Evolutionary conservation across 2,113 vertebrate genomes (phyloP), one percentile per base, ranked within the genome.

Genomic region (Albula glossodonta): DNA sequence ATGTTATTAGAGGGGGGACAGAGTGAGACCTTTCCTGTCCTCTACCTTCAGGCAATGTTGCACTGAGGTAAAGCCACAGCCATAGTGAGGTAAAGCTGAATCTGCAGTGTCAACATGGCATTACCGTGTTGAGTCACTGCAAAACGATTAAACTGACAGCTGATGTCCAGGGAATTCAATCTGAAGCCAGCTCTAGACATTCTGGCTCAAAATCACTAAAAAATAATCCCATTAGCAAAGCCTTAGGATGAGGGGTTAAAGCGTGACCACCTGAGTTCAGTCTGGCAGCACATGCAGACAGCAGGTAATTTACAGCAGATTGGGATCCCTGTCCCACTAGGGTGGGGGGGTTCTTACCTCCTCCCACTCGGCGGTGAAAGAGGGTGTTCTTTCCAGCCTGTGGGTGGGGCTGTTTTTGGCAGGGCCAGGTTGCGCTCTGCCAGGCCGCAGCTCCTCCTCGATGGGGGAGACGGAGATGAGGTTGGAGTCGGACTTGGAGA

Each of bases 281-380:
- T 74, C 13, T 70, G 56, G 41, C 9, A 74, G 22, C 83, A 49
- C 12, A 31, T 22, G 57, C 19, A 52, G 25, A 49, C 11, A 19
- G 19, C 4, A 19, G 22, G 60, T 66, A 19, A 66, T 66, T 66
- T 74, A n/a, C 70, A n/a, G 31, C 31, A 41, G 31, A 41, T 41
- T 41, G 31, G 31, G 31, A 41, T n/a, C 70, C 51, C 7, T 17
- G 17, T 25, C 7, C 22, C 52, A 17, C 25, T 19, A 12, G 49
- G 8, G 11, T n/a, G 1, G 48, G 15, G 49, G 5, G 12, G 12
- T 70, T 87, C 94, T 95, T 95, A 99, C 98, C 95, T 99, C 98
- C 92, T 99, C 98, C 98, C 98, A 99, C 91, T 99, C 98, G 0
- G 98, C 98, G 0, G 98, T 99, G 93, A 99, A 99, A 82, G 98